Conservation (phyloP, 2,797 vertebrate species). For the Neoniphon sammara region DNA sequence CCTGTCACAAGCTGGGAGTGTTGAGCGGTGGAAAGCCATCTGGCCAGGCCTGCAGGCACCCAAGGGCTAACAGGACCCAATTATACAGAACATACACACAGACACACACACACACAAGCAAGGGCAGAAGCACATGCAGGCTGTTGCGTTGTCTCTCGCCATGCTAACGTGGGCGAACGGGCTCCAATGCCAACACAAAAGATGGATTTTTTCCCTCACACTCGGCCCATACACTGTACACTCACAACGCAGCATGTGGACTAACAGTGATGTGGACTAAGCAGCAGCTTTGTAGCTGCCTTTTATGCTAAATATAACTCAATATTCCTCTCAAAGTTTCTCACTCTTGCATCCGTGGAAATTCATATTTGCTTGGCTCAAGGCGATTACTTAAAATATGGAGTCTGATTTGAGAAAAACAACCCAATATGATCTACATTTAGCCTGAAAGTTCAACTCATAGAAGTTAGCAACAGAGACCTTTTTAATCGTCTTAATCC, state of each 20-base stretch:
- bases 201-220: conserved; percentile 57
- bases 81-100: conserved; percentile 30
- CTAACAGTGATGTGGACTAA: conserved; percentile 16
- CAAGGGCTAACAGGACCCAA: conserved; percentile 39
- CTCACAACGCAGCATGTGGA: conserved; percentile 14
- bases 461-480: conserved; percentile 44
- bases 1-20: conserved; percentile 49
- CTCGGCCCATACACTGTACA: background rate
- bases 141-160: background rate
- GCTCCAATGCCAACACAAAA: conserved; percentile 29
- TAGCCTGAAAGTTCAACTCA: conserved; percentile 29
- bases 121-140: background rate
- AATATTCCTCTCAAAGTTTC: background rate
- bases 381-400: background rate
- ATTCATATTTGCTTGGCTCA: conserved; percentile 1
- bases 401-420: conserved; percentile 29
- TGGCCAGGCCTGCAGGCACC: conserved; percentile 50
- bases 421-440: conserved; percentile 44
- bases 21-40: conserved; percentile 53
- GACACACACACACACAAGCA: conserved; percentile 4
- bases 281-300: conserved; percentile 7
- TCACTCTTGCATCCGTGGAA: conserved; percentile 6
- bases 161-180: conserved; percentile 8
- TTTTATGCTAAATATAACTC: conserved; percentile 14
- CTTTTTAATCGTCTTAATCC: conserved; percentile 64